These are phyloP conservation scores for Rhopilema esculentum DNA, from an alignment of 30 jellyfish, hydroid and myxozoan species.

Conservation along the genomic window DNA sequence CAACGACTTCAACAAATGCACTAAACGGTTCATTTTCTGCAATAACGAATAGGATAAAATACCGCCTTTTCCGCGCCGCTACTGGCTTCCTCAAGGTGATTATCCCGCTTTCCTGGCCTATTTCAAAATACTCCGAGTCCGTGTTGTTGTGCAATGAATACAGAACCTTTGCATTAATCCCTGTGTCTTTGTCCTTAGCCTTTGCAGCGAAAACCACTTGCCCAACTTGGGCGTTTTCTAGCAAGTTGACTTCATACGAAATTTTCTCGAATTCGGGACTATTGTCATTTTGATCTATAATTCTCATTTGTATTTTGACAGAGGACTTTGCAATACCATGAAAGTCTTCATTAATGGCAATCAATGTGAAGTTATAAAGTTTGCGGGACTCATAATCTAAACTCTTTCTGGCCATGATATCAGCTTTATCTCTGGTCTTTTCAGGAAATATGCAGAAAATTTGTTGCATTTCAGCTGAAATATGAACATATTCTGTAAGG, in stretches of 20 bases:
- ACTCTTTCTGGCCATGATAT: slow-evolving; percentile 10
- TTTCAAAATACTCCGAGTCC: slow-evolving; percentile 40
- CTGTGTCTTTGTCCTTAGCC: slow-evolving; percentile 80
- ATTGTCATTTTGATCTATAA: slow-evolving; percentile 71
- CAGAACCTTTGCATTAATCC: slow-evolving; percentile 55
- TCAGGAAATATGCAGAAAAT: slow-evolving; percentile 48
- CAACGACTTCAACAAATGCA: slow-evolving; percentile 60
- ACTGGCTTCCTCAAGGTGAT: slow-evolving; percentile 11
- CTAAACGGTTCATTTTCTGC: slow-evolving; percentile 62
- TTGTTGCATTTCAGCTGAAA: slow-evolving; percentile 39
- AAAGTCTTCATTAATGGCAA: slow-evolving; percentile 71
- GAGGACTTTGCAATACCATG: slow-evolving; percentile 41
- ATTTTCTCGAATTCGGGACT: slow-evolving; percentile 55
- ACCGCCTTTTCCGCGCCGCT: neutral
- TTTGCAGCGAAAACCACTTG: slow-evolving; percentile 6
- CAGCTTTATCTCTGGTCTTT: slow-evolving; percentile 38
- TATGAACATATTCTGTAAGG: neutral
- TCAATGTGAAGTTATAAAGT: slow-evolving; percentile 62
- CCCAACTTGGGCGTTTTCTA: slow-evolving; percentile 46
- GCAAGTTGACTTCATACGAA: slow-evolving; percentile 24
- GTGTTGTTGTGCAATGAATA: slow-evolving; percentile 38
- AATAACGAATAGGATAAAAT: slow-evolving; percentile 45
- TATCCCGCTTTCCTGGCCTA: slow-evolving; percentile 48
- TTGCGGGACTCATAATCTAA: slow-evolving; percentile 77
- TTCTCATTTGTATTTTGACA: slow-evolving; percentile 4